These are phyloP conservation scores for Drosophila eugracilis DNA, from an alignment of 1,140 invertebrate species.

Conservation along the genomic window DNA sequence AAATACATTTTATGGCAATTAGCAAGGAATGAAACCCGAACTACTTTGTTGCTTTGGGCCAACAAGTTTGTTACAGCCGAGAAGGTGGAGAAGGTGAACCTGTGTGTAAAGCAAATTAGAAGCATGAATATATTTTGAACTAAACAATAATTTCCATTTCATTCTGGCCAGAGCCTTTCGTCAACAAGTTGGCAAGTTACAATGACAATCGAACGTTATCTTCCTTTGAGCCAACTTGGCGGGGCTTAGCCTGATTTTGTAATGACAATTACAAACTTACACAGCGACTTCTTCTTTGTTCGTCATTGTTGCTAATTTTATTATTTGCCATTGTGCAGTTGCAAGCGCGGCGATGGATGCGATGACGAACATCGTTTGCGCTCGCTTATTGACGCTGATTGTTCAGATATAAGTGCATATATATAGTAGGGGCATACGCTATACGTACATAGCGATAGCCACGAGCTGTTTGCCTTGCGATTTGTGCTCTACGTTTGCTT, in stretches of 20 bases:
- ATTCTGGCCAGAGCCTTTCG: not conserved
- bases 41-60: slow-evolving; percentile 28
- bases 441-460: slow-evolving; percentile 7
- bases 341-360: not conserved
- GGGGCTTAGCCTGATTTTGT: slow-evolving; percentile 21
- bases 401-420: slow-evolving; percentile 35
- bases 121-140: too few species aligned
- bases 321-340: slow-evolving; percentile 32
- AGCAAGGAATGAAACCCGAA: slow-evolving; percentile 22
- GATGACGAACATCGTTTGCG: slow-evolving; percentile 27
- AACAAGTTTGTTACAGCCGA: too few species aligned
- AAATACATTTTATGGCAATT: slow-evolving; percentile 38
- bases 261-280: slow-evolving; percentile 39
- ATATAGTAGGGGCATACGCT: not conserved
- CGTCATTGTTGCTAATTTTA: slow-evolving; percentile 54
- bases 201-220: not conserved
- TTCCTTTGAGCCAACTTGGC: not conserved
- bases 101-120: too few species aligned
- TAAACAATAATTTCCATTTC: too few species aligned
- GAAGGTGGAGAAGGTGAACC: too few species aligned
- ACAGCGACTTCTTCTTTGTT: slow-evolving; percentile 31
- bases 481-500: slow-evolving; percentile 24
- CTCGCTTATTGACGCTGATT: slow-evolving; percentile 37
- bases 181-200: not conserved
- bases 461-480: slow-evolving; percentile 46